A percentile compares a stretch with the other conserved stretches of the same genome.
Conservation (phyloP, 2,888 invertebrate genomes). For the Notodonta dromedarius region DNA sequence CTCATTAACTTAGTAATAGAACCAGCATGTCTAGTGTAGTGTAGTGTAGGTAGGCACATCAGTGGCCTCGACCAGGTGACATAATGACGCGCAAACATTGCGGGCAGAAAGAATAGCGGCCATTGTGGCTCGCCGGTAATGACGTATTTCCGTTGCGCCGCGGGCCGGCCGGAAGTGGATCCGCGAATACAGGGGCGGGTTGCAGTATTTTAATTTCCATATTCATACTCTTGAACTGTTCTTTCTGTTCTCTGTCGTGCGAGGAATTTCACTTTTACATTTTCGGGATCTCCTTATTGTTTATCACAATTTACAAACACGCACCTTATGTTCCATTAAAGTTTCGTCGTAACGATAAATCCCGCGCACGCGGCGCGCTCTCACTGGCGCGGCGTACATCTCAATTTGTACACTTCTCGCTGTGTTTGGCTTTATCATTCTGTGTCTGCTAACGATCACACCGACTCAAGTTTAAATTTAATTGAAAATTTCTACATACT, state of each 20-base stretch:
- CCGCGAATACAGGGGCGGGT: slow-evolving; percentile 10
- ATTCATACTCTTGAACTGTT: no score
- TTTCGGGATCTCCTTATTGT: not conserved
- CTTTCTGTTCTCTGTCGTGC: no score
- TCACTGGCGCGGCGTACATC: no score
- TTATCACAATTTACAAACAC: not conserved
- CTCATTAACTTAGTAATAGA: no score
- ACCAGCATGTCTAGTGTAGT: not conserved
- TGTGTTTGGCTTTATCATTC: not conserved
- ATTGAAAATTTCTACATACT: no score
- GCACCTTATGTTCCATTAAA: slow-evolving; percentile 11
- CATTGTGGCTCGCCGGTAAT: slow-evolving; percentile 54
- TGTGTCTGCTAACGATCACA: not conserved
- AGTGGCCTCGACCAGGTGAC: slow-evolving; percentile 28
- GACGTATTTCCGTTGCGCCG: slow-evolving; percentile 56
- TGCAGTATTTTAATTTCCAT: slow-evolving; percentile 1
- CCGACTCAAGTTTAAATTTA: not conserved
- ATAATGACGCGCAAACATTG: slow-evolving; percentile 31
- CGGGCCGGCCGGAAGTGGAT: slow-evolving; percentile 28
- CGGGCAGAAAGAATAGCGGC: slow-evolving; percentile 30
- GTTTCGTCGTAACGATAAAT: slow-evolving; percentile 5
- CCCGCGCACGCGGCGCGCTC: not conserved
- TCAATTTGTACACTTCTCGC: not conserved
- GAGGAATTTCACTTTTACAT: no score
- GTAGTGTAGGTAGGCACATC: not conserved